Evolutionary conservation across 2,113 vertebrate genomes (phyloP).

Genomic region (Paradisaea rubra): DNA sequence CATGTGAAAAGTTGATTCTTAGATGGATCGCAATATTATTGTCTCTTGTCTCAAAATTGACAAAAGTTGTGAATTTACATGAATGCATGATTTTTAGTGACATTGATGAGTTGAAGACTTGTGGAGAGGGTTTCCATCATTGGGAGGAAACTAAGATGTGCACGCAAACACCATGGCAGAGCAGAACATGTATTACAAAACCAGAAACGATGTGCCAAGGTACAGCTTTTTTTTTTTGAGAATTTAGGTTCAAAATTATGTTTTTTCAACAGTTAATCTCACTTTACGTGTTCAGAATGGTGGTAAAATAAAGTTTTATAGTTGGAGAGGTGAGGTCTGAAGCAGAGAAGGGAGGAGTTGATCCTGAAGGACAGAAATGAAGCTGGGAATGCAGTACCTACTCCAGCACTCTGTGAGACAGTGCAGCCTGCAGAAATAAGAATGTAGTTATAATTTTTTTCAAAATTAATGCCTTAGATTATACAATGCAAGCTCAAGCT

Average conservation of each 20-base stretch:
- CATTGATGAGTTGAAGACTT: background rate
- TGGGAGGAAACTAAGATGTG: background rate
- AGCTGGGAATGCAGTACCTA: background rate
- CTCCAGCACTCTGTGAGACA: background rate
- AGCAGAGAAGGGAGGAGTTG: background rate
- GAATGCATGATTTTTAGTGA: background rate
- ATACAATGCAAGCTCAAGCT: background rate
- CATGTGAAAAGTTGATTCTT: background rate
- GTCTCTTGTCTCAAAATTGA: background rate
- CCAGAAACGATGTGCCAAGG: background rate
- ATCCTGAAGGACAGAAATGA: background rate
- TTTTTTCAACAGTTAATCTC: background rate
- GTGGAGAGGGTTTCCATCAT: background rate
- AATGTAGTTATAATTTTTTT: background rate
- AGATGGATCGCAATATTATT: background rate
- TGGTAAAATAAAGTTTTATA: background rate
- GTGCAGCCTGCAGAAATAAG: background rate
- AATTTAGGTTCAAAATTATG: background rate
- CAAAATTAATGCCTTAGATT: background rate
- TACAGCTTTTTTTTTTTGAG: background rate
- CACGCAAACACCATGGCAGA: background rate
- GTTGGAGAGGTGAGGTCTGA: background rate
- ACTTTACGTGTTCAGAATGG: background rate
- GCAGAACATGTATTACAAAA: background rate
- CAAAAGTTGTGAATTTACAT: background rate